phyloP scores from a whole-genome alignment of 2,888 invertebrate genomes.

The Marasmarcha lunaedactyla region DNA sequence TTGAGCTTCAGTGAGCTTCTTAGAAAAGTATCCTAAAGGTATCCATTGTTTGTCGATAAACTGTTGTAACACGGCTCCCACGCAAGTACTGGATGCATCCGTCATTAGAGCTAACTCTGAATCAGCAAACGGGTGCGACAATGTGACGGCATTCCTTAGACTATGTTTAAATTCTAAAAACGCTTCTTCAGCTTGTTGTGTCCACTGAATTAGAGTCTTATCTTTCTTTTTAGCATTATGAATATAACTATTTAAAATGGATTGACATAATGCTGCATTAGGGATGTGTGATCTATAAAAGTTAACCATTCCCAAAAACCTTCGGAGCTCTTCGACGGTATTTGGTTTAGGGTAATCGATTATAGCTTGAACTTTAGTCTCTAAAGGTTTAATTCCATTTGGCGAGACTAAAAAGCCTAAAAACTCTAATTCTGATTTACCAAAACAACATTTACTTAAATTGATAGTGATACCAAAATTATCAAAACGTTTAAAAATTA shows the following conservation, averaged over 20 bases:
- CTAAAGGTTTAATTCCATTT: too few relatives aligned
- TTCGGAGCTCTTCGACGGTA: slow-evolving; percentile 1
- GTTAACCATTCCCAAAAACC: slow-evolving; percentile 5
- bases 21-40: too few relatives aligned
- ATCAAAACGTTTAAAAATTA: background rate
- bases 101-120: too few relatives aligned
- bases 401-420: background rate
- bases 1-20: too few relatives aligned
- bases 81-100: too few relatives aligned
- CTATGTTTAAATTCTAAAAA: slow-evolving; percentile 13
- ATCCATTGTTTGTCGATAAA: too few relatives aligned
- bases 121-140: too few relatives aligned
- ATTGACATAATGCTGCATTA: slow-evolving; percentile 4
- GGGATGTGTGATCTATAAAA: slow-evolving; percentile 10
- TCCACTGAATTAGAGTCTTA: slow-evolving; percentile 16
- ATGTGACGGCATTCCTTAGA: slow-evolving; percentile 9
- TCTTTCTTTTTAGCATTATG: slow-evolving; percentile 16
- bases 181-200: slow-evolving; percentile 8
- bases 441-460: background rate
- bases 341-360: slow-evolving; percentile 1
- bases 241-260: slow-evolving; percentile 9
- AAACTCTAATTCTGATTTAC: background rate
- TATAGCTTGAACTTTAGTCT: background rate
- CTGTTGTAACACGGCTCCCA: too few relatives aligned
- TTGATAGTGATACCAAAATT: background rate